Evolutionary conservation across 2,888 invertebrate genomes (phyloP).

Genomic region (Drosophila antonietae): DNA sequence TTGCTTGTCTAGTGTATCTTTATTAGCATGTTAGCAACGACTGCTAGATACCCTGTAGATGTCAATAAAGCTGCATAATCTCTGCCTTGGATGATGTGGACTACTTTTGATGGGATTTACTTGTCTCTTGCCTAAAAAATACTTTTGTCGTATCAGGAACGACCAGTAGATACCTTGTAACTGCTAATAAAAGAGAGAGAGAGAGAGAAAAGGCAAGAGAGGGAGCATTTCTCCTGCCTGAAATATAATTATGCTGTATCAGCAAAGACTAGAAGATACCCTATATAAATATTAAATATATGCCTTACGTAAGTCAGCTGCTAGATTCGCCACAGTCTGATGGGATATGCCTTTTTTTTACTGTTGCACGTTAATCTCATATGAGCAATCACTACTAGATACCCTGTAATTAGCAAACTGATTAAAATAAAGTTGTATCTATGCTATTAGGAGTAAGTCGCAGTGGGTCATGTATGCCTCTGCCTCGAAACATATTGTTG

Average conservation of each 20-base stretch:
- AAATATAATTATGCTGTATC: background rate
- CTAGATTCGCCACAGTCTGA: too few species aligned
- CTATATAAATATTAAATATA: background rate
- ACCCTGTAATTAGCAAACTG: background rate
- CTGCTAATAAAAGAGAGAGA: too few species aligned
- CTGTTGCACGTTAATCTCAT: rapidly evolving
- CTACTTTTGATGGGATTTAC: background rate
- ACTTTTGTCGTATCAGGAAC: background rate
- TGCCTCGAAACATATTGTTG: background rate
- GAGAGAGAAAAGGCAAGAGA: too few species aligned
- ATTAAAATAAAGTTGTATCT: too few species aligned
- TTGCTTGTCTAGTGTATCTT: too few species aligned
- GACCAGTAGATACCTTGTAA: background rate
- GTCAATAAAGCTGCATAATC: too few species aligned
- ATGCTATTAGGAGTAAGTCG: too few species aligned
- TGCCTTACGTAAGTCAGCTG: too few species aligned
- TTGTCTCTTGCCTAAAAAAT: background rate
- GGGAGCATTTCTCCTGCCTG: background rate
- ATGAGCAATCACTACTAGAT: background rate
- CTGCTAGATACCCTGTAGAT: background rate
- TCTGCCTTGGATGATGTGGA: background rate
- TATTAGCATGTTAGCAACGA: background rate
- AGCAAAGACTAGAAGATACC: background rate
- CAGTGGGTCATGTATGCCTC: too few species aligned
- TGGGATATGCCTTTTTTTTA: too few species aligned